Conservation (phyloP, 2,113 vertebrate genomes). For the Paedocypris sp. region DNA sequence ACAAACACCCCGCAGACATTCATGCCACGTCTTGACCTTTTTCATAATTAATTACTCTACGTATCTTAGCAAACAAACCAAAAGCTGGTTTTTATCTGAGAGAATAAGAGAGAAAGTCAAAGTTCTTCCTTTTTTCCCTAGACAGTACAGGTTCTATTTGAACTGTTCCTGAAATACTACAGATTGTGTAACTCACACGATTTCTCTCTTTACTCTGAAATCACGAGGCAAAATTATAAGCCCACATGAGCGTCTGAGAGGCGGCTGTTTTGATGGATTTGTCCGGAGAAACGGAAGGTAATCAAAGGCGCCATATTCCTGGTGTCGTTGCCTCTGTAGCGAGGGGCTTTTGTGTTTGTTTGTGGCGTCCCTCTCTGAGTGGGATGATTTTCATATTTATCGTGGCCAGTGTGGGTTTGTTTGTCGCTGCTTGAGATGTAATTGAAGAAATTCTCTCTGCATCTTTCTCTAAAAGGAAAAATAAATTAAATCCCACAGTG, state of each 20-base stretch:
- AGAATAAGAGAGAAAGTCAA: too few species aligned
- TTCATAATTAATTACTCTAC: slow-evolving; percentile 55
- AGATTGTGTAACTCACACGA: not conserved
- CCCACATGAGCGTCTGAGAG: not conserved
- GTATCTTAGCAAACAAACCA: slow-evolving; percentile 42
- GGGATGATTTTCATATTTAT: slow-evolving; percentile 43
- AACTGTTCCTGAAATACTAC: not conserved
- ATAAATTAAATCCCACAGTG: slow-evolving; percentile 30
- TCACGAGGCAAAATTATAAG: slow-evolving; percentile 7
- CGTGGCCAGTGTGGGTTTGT: not conserved
- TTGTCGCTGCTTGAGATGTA: slow-evolving; percentile 34
- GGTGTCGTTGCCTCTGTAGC: not conserved
- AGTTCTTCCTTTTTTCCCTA: not conserved
- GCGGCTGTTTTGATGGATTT: not conserved
- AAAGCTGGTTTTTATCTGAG: slow-evolving; percentile 21
- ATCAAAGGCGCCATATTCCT: slow-evolving; percentile 6
- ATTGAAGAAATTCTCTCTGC: slow-evolving; percentile 37
- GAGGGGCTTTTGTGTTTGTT: slow-evolving; percentile 4
- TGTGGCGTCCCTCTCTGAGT: not conserved
- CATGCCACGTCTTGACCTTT: slow-evolving; percentile 50
- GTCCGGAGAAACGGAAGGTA: not conserved
- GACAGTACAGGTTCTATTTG: not conserved
- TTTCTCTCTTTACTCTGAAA: slow-evolving; percentile 3
- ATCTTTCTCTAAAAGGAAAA: slow-evolving; percentile 33
- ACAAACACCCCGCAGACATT: slow-evolving; percentile 19